These are phyloP conservation scores for Huso huso DNA, from an alignment of 2,797 vertebrate genomes.

Conservation along the genomic window DNA sequence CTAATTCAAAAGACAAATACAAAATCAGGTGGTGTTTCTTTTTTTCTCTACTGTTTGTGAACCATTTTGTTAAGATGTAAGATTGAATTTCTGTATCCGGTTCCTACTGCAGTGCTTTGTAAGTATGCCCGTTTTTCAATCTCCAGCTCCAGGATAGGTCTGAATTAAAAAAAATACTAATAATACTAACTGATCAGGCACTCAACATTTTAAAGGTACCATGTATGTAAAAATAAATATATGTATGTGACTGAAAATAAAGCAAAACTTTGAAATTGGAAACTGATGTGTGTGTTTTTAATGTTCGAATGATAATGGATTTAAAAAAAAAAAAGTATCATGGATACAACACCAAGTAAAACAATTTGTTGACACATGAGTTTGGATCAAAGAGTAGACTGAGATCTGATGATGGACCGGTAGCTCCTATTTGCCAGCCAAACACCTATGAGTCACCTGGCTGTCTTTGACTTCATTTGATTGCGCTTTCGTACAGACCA, in stretches of 20 bases:
- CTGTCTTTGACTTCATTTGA: too few relatives aligned
- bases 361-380: too few relatives aligned
- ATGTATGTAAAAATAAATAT: conserved; percentile 70
- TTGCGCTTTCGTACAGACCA: too few relatives aligned
- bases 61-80: conserved; percentile 55
- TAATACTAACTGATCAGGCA: conserved; percentile 56
- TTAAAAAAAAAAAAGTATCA: too few relatives aligned
- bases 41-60: conserved; percentile 43
- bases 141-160: conserved; percentile 53
- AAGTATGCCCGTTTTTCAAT: conserved; percentile 26
- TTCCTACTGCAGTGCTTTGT: conserved; percentile 40
- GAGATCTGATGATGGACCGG: too few relatives aligned
- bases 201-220: conserved; percentile 70
- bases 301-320: not conserved
- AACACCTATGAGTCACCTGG: too few relatives aligned
- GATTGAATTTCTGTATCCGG: conserved; percentile 44
- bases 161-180: conserved; percentile 48
- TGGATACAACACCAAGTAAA: too few relatives aligned
- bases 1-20: conserved; percentile 15
- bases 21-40: conserved; percentile 55
- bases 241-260: conserved; percentile 80
- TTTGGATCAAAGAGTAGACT: too few relatives aligned
- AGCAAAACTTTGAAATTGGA: conserved; percentile 68
- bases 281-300: conserved; percentile 17
- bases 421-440: too few relatives aligned